Conservation (phyloP, 2,797 vertebrate species). For the Acanthis flammea region DNA sequence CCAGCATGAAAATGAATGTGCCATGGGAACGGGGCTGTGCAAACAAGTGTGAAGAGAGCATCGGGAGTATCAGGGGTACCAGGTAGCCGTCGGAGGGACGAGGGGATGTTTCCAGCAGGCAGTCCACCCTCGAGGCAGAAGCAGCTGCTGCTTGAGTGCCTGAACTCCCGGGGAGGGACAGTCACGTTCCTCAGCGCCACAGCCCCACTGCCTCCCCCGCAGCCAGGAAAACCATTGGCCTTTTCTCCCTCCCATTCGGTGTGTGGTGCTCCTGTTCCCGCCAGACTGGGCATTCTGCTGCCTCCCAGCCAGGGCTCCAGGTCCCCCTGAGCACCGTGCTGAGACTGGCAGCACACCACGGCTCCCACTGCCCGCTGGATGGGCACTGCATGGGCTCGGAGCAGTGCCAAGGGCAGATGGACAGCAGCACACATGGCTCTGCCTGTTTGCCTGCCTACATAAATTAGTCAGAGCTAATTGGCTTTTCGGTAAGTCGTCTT, state of each 20-base stretch:
- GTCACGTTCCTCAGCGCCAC: no score
- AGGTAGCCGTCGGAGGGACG: rapidly evolving
- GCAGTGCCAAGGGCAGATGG: not conserved
- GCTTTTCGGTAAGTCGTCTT: not conserved
- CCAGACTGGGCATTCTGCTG: not conserved
- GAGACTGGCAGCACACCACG: not conserved
- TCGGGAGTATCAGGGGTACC: not conserved
- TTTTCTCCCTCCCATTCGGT: not conserved
- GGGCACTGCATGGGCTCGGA: rapidly evolving
- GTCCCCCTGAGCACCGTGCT: not conserved
- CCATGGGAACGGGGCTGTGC: not conserved
- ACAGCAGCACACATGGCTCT: not conserved
- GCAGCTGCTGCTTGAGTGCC: not conserved
- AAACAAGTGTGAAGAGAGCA: not conserved
- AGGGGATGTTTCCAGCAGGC: not conserved
- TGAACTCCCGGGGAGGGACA: not conserved
- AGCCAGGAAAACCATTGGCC: not conserved
- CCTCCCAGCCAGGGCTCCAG: not conserved
- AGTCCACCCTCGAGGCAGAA: not conserved
- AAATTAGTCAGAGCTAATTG: conserved; percentile 11
- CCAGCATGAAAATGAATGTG: rapidly evolving
- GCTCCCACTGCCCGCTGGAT: not conserved
- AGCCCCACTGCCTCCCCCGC: not conserved
- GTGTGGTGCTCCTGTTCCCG: not conserved
- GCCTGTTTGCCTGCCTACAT: not conserved